phyloP scores from a whole-genome alignment of 2,888 invertebrate species.

The Pocota personata region DNA sequence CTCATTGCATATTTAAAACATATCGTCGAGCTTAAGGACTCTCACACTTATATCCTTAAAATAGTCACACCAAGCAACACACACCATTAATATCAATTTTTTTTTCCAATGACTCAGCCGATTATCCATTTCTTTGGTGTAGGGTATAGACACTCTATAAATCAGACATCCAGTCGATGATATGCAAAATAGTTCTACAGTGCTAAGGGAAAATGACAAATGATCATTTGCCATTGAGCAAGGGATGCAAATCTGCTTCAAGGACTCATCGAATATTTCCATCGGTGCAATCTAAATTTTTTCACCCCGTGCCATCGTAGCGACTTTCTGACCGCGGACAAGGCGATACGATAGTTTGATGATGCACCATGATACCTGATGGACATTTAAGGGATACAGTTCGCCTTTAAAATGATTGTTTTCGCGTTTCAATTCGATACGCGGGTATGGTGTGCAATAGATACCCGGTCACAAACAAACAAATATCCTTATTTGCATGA shows the following conservation, averaged over 20 bases:
- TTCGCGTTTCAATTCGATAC: slow-evolving; percentile 62
- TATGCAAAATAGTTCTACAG: slow-evolving; percentile 63
- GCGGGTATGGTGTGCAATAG: slow-evolving; percentile 9
- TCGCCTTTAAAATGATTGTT: slow-evolving; percentile 47
- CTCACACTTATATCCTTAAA: slow-evolving; percentile 20
- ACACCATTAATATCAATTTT: slow-evolving; percentile 26
- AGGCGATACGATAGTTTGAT: not conserved
- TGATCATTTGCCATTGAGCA: slow-evolving; percentile 20
- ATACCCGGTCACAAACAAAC: slow-evolving; percentile 39
- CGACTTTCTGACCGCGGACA: slow-evolving; percentile 17
- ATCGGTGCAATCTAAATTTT: not conserved
- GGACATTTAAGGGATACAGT: slow-evolving; percentile 42
- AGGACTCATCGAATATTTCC: slow-evolving; percentile 8
- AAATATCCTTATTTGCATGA: slow-evolving; percentile 57
- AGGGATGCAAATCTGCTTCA: slow-evolving; percentile 10
- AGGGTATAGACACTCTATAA: slow-evolving; percentile 2
- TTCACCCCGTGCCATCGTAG: slow-evolving; percentile 15
- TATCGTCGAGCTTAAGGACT: slow-evolving; percentile 7
- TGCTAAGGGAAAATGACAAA: slow-evolving; percentile 41
- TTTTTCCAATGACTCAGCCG: slow-evolving; percentile 19
- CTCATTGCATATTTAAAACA: slow-evolving; percentile 30
- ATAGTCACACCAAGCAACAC: not conserved
- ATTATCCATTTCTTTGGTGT: not conserved
- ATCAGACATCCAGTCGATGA: slow-evolving; percentile 50
- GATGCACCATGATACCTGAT: slow-evolving; percentile 36